Conservation (phyloP, 2,888 invertebrate genomes). For the Mythimna lalbum region DNA sequence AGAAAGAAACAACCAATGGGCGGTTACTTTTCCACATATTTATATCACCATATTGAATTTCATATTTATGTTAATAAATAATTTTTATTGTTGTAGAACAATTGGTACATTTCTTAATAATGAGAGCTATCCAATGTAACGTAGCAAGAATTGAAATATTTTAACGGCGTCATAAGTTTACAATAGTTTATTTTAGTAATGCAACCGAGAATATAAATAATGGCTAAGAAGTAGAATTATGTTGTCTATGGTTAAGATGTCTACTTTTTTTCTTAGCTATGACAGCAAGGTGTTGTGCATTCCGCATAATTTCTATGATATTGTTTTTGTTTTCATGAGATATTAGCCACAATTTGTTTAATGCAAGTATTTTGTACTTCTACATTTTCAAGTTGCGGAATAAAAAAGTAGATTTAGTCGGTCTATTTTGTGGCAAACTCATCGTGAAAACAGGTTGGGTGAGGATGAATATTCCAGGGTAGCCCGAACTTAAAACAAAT, state of each 20-base stretch:
- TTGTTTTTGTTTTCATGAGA: background rate
- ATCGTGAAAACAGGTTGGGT: too few species aligned
- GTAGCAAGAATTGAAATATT: constrained; percentile 37
- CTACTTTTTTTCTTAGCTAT: constrained; percentile 19
- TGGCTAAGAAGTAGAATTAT: constrained; percentile 35
- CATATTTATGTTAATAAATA: constrained; percentile 46
- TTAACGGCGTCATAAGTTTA: constrained; percentile 25
- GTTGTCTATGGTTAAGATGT: constrained; percentile 41
- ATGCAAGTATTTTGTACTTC: too few species aligned
- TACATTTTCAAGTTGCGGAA: too few species aligned
- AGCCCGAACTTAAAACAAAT: too few species aligned
- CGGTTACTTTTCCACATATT: constrained; percentile 51
- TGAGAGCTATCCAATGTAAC: constrained; percentile 35
- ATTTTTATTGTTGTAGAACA: constrained; percentile 49
- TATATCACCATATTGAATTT: constrained; percentile 49
- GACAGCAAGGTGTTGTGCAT: constrained; percentile 9
- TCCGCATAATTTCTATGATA: background rate
- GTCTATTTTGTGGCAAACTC: too few species aligned
- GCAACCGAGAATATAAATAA: constrained; percentile 26
- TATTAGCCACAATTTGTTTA: background rate
- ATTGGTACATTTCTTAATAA: constrained; percentile 49
- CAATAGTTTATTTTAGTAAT: constrained; percentile 32
- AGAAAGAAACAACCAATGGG: constrained; percentile 64
- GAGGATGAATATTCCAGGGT: too few species aligned
- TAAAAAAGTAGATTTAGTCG: too few species aligned